phyloP scores from a whole-genome alignment of 2,888 invertebrate species.

The Stenodema calcarata region DNA sequence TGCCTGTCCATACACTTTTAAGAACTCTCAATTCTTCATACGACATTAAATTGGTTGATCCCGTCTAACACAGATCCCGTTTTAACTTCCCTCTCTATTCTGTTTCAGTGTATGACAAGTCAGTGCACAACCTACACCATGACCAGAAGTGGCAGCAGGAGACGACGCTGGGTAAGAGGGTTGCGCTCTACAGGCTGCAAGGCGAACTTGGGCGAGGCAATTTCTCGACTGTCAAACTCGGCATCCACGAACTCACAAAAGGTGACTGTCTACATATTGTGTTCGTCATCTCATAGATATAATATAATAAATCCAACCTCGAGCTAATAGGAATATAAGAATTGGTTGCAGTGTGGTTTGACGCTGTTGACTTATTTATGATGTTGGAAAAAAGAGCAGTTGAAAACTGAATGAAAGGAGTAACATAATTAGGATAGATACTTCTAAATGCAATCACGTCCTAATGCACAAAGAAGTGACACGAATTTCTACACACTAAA shows the following conservation, averaged over 20 bases:
- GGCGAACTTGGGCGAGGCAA: constrained; percentile 79
- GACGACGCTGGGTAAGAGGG: constrained; percentile 73
- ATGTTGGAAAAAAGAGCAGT: no score
- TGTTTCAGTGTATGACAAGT: constrained; percentile 63
- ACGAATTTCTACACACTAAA: no score
- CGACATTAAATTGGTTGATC: not conserved
- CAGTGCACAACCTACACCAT: constrained; percentile 65
- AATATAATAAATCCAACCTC: no score
- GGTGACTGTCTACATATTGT: no score
- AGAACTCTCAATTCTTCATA: no score
- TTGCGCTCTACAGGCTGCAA: constrained; percentile 76
- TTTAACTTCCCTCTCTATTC: not conserved
- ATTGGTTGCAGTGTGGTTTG: not conserved
- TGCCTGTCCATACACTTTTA: no score
- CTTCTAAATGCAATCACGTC: no score
- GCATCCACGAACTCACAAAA: constrained; percentile 75
- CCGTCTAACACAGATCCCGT: not conserved
- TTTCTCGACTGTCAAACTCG: constrained; percentile 80
- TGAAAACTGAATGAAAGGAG: no score
- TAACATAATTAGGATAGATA: no score
- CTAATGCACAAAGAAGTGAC: no score
- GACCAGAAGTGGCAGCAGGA: constrained; percentile 67
- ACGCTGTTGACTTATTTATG: not conserved
- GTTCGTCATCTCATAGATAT: no score
- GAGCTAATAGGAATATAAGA: not conserved